phyloP scores from a whole-genome alignment of 2,888 invertebrate genomes.

The Nymphalis c-album region DNA sequence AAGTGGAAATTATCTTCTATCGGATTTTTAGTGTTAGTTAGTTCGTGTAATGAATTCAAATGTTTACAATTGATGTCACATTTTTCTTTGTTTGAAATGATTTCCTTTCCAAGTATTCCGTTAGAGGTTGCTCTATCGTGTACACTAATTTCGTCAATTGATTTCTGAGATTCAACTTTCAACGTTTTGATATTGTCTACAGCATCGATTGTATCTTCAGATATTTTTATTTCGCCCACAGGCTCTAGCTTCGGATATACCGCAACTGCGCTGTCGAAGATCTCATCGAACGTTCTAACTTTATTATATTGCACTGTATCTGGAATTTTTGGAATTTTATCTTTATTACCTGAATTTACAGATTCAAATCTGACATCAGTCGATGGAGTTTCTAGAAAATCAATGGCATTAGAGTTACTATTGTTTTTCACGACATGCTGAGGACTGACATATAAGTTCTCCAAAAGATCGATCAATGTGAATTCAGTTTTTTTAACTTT shows the following conservation, averaged over 20 bases:
- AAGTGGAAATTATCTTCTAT: no score
- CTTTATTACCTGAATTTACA: background rate
- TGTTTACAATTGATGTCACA: no score
- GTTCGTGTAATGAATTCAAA: no score
- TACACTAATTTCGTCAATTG: background rate
- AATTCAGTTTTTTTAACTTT: conserved; percentile 32
- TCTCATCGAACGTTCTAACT: conserved; percentile 6
- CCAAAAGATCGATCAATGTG: conserved; percentile 37
- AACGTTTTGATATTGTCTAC: background rate
- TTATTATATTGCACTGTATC: background rate
- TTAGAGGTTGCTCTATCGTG: background rate
- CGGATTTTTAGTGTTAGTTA: no score
- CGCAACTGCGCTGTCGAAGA: conserved; percentile 3
- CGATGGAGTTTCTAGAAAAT: conserved; percentile 25
- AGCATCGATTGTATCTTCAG: background rate
- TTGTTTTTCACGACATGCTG: conserved; percentile 32
- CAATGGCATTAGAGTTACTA: conserved; percentile 27
- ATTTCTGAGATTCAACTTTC: no score
- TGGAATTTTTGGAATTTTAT: no score
- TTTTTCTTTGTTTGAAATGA: no score
- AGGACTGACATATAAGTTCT: conserved; percentile 41
- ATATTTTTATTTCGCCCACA: background rate
- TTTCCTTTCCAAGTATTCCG: no score
- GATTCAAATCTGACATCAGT: background rate
- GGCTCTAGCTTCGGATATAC: background rate